Evolutionary conservation across 2,888 invertebrate genomes (phyloP).

Genomic region (Thereva nobilitata): DNA sequence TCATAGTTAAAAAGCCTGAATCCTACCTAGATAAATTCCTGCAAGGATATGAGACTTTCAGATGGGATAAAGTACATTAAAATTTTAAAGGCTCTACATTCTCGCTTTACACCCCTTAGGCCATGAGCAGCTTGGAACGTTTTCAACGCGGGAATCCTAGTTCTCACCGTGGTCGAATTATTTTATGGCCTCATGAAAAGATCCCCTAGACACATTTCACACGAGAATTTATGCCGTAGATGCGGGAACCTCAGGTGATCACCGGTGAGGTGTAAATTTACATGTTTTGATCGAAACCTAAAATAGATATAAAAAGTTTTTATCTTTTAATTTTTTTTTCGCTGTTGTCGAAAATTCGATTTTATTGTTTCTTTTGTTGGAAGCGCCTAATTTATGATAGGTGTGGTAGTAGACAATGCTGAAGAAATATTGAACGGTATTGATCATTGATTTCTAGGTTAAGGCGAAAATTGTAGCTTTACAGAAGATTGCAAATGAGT

Average conservation of each 20-base stretch:
- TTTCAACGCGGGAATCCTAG: slow-evolving; percentile 7
- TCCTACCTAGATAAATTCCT: too few species aligned
- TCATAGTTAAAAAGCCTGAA: too few species aligned
- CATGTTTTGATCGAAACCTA: slow-evolving; percentile 28
- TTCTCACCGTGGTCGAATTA: slow-evolving; percentile 31
- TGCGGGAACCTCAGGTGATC: background rate
- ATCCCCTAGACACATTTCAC: slow-evolving; percentile 21
- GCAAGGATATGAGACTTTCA: too few species aligned
- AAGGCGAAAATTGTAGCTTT: too few species aligned
- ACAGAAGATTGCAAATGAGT: too few species aligned
- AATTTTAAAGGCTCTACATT: too few species aligned
- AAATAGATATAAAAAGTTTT: slow-evolving; percentile 26
- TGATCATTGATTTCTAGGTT: too few species aligned
- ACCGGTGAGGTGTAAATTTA: slow-evolving; percentile 31
- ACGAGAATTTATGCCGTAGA: slow-evolving; percentile 26
- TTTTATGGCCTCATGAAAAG: slow-evolving; percentile 27
- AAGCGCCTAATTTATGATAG: slow-evolving; percentile 26
- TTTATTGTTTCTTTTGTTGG: slow-evolving; percentile 14
- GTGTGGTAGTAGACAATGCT: background rate
- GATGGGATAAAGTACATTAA: too few species aligned
- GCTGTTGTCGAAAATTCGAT: background rate
- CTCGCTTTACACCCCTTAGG: too few species aligned
- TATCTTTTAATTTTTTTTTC: slow-evolving; percentile 12
- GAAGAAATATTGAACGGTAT: too few species aligned
- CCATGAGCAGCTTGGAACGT: too few species aligned